Evolutionary conservation across 1,140 invertebrate genomes (phyloP).

Genomic region (Lepidurus packardi): DNA sequence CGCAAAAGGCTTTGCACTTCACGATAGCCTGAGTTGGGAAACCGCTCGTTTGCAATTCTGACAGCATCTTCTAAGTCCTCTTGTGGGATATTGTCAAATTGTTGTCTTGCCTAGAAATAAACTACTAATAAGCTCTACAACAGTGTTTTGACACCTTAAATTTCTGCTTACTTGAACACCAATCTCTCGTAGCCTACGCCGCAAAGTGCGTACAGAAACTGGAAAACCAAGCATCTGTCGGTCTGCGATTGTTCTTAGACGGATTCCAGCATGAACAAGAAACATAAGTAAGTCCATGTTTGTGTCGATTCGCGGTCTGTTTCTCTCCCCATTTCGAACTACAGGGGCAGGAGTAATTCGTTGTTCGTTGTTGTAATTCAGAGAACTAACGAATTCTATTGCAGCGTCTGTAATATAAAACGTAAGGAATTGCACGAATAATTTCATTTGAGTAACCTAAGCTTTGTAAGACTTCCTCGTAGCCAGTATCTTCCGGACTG

Average conservation of each 20-base stretch:
- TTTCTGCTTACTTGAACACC: background rate
- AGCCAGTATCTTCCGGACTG: background rate
- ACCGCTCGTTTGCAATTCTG: background rate
- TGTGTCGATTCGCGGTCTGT: background rate
- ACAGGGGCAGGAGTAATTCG: background rate
- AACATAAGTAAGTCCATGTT: background rate
- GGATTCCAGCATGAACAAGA: background rate
- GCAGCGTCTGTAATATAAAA: background rate
- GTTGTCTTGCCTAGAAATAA: background rate
- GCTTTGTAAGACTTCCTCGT: background rate
- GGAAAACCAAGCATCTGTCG: background rate
- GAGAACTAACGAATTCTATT: background rate
- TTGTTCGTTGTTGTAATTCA: background rate
- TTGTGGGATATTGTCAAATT: background rate
- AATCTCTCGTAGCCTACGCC: background rate
- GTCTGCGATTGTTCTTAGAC: background rate
- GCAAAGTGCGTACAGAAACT: background rate
- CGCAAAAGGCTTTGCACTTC: background rate
- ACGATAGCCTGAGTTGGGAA: background rate
- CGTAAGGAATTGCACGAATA: background rate
- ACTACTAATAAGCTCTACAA: background rate
- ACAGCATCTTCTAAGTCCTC: background rate
- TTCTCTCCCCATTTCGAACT: background rate
- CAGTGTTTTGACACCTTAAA: background rate
- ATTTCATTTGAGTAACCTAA: background rate